Conservation (phyloP, 1,140 invertebrate species). For the Myzus persicae region DNA sequence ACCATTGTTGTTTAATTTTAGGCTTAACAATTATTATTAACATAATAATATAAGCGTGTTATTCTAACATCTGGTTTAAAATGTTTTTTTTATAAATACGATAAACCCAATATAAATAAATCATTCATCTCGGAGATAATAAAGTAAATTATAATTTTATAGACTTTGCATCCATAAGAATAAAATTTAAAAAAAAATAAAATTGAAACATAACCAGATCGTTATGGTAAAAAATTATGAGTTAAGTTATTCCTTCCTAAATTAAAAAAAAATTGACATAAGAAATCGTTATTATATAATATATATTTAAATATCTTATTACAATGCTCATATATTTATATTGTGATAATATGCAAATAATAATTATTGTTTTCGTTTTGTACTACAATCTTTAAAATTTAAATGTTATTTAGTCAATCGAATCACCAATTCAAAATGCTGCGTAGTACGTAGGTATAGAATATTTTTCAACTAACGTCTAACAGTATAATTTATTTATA, state of each 20-base stretch:
- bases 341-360: background rate
- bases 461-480: background rate
- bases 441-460: background rate
- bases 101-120: background rate
- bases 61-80: background rate
- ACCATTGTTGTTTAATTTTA: background rate
- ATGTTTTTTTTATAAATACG: background rate
- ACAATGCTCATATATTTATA: background rate
- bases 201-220: background rate
- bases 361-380: conserved; percentile 6
- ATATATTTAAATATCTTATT: background rate
- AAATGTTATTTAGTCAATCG: background rate
- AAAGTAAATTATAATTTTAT: background rate
- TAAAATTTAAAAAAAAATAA: no score
- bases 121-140: background rate
- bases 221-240: background rate
- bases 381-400: background rate
- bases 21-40: background rate
- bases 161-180: background rate
- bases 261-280: background rate
- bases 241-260: background rate
- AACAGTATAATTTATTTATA: conserved; percentile 4
- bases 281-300: background rate
- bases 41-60: background rate
- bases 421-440: background rate